A percentile compares a stretch with the other conserved stretches of the same genome.
Conservation (phyloP, 2,888 invertebrate genomes). For the Teinopalpus imperialis region DNA sequence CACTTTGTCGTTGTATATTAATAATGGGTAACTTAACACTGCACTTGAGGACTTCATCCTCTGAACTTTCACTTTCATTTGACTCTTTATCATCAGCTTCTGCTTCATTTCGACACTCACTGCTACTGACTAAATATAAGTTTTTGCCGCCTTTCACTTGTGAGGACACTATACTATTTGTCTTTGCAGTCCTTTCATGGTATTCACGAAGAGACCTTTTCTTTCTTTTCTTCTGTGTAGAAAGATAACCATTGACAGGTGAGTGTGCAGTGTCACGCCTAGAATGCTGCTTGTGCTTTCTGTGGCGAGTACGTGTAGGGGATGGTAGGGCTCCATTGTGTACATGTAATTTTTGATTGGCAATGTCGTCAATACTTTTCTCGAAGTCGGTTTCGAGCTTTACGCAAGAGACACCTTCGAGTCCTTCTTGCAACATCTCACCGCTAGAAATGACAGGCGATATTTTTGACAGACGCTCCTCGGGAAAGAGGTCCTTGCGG, state of each 20-base stretch:
- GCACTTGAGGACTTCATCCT: conserved; percentile 72
- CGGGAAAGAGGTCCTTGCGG: conserved; percentile 77
- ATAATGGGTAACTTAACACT: conserved; percentile 75
- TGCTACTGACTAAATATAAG: conserved; percentile 78
- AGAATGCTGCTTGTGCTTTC: conserved; percentile 70
- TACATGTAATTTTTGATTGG: conserved; percentile 61
- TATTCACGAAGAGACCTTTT: conserved; percentile 53
- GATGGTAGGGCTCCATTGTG: conserved; percentile 60
- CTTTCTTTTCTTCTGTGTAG: conserved; percentile 64
- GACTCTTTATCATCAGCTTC: conserved; percentile 47
- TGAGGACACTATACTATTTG: conserved; percentile 54
- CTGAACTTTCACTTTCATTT: conserved; percentile 64
- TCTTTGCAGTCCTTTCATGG: conserved; percentile 58
- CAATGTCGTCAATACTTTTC: conserved; percentile 76
- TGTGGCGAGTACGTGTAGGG: conserved; percentile 59
- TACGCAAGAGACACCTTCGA: conserved; percentile 60
- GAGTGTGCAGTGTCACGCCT: conserved; percentile 56
- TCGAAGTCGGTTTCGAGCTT: conserved; percentile 78
- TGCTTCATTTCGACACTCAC: conserved; percentile 67
- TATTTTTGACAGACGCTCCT: conserved; percentile 52
- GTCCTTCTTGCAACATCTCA: conserved; percentile 50
- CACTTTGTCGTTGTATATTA: conserved; percentile 67
- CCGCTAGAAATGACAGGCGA: conserved; percentile 45
- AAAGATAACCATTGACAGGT: conserved; percentile 60
- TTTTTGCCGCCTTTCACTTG: conserved; percentile 79